These are phyloP conservation scores for Theristicus caerulescens DNA, from an alignment of 2,113 vertebrate genomes.

Conservation along the genomic window DNA sequence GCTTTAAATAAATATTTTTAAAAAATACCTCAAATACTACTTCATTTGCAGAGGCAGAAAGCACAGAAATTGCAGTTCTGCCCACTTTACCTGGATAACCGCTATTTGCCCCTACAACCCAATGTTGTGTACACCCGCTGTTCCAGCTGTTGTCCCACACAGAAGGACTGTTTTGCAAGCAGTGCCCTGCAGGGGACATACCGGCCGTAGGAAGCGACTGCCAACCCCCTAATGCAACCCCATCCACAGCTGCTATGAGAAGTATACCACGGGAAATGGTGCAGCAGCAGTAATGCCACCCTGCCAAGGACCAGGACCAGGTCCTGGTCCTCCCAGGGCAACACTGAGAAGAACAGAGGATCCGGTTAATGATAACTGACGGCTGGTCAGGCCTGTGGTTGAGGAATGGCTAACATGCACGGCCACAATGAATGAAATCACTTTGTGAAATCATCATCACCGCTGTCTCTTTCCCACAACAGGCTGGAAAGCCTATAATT, in stretches of 20 bases:
- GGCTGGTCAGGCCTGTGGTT: not conserved
- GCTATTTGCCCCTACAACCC: not conserved
- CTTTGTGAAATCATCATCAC: not conserved
- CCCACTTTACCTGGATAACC: not conserved
- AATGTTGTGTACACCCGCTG: rapidly evolving
- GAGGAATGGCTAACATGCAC: not conserved
- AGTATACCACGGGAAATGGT: not conserved
- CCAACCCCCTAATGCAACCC: not conserved
- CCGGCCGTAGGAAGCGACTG: not conserved
- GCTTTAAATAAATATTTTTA: not conserved
- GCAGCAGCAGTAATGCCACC: not conserved
- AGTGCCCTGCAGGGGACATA: not conserved
- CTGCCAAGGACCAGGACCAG: not conserved
- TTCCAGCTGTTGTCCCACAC: not conserved
- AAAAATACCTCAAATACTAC: not conserved
- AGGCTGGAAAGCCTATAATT: not conserved
- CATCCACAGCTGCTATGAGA: not conserved
- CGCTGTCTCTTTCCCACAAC: not conserved
- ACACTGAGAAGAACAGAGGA: not conserved
- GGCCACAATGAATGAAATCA: not conserved
- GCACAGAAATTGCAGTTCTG: not conserved
- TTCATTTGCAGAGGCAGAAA: not conserved
- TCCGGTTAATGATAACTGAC: not conserved
- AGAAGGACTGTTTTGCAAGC: not conserved
- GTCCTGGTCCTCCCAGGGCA: not conserved